phyloP scores from a whole-genome alignment of 2,113 vertebrate genomes.

The Galeopterus variegatus region DNA sequence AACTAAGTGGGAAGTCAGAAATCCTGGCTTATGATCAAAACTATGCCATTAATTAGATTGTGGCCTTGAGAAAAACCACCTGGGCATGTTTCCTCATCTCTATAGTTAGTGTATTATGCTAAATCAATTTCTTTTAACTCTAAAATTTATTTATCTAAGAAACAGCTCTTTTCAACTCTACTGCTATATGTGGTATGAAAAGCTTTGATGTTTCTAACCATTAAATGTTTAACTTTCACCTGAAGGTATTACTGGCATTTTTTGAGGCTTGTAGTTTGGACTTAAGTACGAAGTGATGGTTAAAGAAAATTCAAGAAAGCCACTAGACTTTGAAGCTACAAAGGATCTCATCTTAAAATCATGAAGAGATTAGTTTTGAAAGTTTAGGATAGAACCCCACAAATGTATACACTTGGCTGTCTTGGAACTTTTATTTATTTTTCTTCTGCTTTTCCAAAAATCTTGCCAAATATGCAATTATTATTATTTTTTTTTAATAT shows the following conservation, averaged over 20 bases:
- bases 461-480: neutral
- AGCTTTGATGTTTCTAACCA: neutral
- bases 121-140: neutral
- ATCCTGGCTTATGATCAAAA: neutral
- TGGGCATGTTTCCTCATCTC: neutral
- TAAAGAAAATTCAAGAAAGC: neutral
- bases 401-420: neutral
- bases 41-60: neutral
- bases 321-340: neutral
- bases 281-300: neutral
- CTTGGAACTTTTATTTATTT: neutral
- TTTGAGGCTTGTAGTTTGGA: conserved; percentile 3
- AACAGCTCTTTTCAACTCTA: neutral
- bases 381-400: neutral
- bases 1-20: neutral
- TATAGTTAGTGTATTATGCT: neutral
- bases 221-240: neutral
- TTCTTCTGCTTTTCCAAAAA: neutral
- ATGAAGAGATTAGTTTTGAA: conserved; percentile 38
- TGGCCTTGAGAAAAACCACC: neutral
- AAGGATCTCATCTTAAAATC: neutral
- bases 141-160: neutral
- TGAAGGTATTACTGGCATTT: conserved; percentile 5
- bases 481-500: neutral
- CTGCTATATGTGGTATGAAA: neutral